These are phyloP conservation scores for Gymnothorax reevesii DNA, from an alignment of 2,797 vertebrate genomes.

Conservation along the genomic window DNA sequence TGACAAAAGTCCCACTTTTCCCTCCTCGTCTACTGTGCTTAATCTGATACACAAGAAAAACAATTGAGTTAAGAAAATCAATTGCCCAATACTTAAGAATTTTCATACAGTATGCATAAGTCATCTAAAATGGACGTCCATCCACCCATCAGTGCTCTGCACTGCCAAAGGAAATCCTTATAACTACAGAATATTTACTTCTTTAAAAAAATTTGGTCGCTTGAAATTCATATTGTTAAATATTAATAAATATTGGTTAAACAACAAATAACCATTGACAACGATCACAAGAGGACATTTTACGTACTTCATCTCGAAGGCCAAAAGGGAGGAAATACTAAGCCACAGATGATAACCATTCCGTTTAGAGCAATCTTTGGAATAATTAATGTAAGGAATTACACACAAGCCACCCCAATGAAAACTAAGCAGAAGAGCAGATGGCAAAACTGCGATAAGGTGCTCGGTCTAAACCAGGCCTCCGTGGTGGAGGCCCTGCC, in stretches of 20 bases:
- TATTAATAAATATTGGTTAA: background rate
- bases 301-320: slow-evolving; percentile 1
- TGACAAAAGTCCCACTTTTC: background rate
- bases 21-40: no score
- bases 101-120: slow-evolving; percentile 14
- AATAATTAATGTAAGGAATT: background rate
- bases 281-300: background rate
- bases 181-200: background rate
- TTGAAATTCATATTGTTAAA: background rate
- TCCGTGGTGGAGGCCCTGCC: background rate
- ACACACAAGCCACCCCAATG: background rate
- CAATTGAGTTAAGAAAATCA: background rate
- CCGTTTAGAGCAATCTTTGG: slow-evolving; percentile 19
- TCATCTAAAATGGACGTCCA: background rate
- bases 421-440: no score
- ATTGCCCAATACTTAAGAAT: background rate
- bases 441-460: background rate
- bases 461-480: background rate
- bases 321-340: background rate
- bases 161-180: background rate
- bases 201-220: slow-evolving; percentile 22
- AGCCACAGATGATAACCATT: background rate
- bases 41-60: slow-evolving; percentile 8
- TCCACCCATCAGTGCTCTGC: background rate
- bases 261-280: background rate